These are phyloP conservation scores for Parapristionchus giblindavisi DNA, from an alignment of 2,888 invertebrate genomes.

Conservation along the genomic window DNA sequence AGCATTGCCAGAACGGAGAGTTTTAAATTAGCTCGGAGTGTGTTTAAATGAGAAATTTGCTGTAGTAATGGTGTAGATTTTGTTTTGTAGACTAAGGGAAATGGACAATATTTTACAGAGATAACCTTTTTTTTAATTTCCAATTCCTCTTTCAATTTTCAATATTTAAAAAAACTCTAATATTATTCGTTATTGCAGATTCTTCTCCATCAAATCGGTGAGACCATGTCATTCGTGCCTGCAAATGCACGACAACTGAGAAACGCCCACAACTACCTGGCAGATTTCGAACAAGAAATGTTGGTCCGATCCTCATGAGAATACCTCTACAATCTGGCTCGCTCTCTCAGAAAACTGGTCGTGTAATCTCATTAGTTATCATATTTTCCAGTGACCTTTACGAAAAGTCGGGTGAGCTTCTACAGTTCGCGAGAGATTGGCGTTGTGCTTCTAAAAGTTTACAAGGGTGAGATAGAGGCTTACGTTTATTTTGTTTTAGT, in stretches of 20 bases:
- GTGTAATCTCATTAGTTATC: too few species aligned
- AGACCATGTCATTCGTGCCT: conserved; percentile 48
- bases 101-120: too few species aligned
- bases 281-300: conserved; percentile 46
- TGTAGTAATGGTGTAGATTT: too few species aligned
- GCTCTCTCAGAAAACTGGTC: too few species aligned
- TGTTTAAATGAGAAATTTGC: too few species aligned
- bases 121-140: too few species aligned
- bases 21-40: too few species aligned
- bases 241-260: conserved; percentile 51
- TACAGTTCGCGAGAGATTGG: conserved; percentile 45
- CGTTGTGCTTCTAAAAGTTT: conserved; percentile 32
- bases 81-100: too few species aligned
- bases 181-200: conserved; percentile 41
- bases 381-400: conserved; percentile 44
- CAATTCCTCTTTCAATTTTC: too few species aligned
- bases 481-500: background rate
- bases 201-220: conserved; percentile 47
- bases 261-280: conserved; percentile 52
- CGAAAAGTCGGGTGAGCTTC: conserved; percentile 44
- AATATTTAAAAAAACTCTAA: background rate
- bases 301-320: background rate
- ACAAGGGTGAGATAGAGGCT: conserved; percentile 28
- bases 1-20: too few species aligned
- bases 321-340: background rate